Percentiles rank a stretch among this genome's conserved stretches.
These are phyloP conservation scores for Tenebrosternarchus preto DNA, from an alignment of 2,113 vertebrate genomes.

Conservation along the genomic window DNA sequence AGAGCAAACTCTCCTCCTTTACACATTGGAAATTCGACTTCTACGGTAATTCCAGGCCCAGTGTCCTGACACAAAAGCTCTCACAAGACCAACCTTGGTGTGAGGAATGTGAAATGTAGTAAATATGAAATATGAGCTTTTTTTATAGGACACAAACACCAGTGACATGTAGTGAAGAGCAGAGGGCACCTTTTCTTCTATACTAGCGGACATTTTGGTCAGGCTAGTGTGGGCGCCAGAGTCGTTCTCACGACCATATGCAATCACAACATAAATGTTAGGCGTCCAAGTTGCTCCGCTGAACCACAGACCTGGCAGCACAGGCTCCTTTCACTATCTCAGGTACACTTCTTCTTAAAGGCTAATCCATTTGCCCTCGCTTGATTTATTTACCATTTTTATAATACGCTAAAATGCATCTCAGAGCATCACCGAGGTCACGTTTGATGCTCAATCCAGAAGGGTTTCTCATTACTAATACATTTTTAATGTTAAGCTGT, in stretches of 20 bases:
- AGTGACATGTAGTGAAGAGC: background rate
- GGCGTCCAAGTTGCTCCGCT: background rate
- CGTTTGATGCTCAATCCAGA: conserved; percentile 39
- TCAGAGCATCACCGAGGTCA: conserved; percentile 25
- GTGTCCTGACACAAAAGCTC: background rate
- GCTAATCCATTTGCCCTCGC: background rate
- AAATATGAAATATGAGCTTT: background rate
- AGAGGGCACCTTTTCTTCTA: background rate
- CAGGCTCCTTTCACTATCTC: background rate
- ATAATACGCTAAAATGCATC: conserved; percentile 18
- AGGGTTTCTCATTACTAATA: conserved; percentile 45
- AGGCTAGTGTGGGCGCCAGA: background rate
- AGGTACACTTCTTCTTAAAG: background rate
- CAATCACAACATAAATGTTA: background rate
- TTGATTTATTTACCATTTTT: conserved; percentile 34
- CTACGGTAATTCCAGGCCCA: background rate
- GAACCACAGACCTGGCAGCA: background rate
- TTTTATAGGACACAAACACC: background rate
- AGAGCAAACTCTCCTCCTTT: background rate
- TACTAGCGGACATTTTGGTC: background rate
- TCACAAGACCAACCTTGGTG: background rate
- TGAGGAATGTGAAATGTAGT: background rate
- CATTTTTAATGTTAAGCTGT: conserved; percentile 48
- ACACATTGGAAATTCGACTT: background rate
- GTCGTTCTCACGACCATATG: background rate